Base-by-base conservation (phyloP, 2,888 invertebrate species). In the Caenorhabditis angaria region DNA sequence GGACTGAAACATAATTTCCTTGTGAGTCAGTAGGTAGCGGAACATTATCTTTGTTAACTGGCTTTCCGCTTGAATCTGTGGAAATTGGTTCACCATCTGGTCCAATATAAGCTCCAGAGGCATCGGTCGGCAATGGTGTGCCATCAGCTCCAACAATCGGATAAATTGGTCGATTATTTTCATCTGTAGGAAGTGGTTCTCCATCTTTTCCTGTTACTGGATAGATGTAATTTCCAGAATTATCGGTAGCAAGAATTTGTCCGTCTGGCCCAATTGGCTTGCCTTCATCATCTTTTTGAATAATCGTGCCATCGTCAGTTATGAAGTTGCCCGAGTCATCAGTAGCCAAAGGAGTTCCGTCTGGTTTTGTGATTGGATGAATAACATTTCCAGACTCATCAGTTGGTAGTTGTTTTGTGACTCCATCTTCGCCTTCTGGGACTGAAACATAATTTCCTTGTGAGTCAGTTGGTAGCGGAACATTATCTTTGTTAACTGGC, bases 91-190 rank as follows among this genome's bases (percentile, higher is more conserved):
- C 50, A 50, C 81, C 79, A 18, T 78, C 75, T 1, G 56, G 60
- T 28, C 72, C 71, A 20, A 74, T 48, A 18, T 53, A 53, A 28
- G 50, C 54, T 60, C 78, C 71, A 54, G 65, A 54, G n/a, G 62
- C 69, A 59, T 83, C 72, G 24, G 81, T 82, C 28, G 80, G 81
- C 24, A 81, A 63, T 48, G 81, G 80, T 24, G 76, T 65, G 22
- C 82, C 82, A 51, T 83, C 83, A n/a, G 78, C 78, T 24, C 78
- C 78, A 35, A 81, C 65, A 27, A 69, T 61, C 20, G 25, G 18
- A 22, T 50, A 41, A 28, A 61, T 67, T 54, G 35, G 51, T 51
- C 56, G 14, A 22, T 65, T 57, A 29, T 47, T 59, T 25, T 58
- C 68, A 57, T 83, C 71, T 20, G 81, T 82, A 27, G 80, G 81